Evolutionary conservation across 2,888 invertebrate species (phyloP).

Genomic region (Lepeophtheirus nordmannii): DNA sequence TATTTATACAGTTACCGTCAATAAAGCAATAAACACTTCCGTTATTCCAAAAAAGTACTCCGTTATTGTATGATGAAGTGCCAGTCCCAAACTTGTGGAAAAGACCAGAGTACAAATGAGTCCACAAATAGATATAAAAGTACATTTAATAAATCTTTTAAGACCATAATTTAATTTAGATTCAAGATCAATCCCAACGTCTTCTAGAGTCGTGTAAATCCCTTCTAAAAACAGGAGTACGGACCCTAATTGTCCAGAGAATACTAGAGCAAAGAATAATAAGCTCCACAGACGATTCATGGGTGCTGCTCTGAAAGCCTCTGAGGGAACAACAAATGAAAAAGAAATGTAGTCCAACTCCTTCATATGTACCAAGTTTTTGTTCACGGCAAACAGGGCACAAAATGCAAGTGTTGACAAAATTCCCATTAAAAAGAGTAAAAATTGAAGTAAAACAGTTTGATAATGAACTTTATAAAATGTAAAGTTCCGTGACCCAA

Average conservation of each 20-base stretch:
- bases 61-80: not conserved
- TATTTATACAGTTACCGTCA: not conserved
- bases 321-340: slow-evolving; percentile 1
- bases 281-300: not conserved
- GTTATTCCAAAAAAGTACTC: not conserved
- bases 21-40: not conserved
- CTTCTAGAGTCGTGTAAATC: not conserved
- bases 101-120: slow-evolving; percentile 1
- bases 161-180: not conserved
- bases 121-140: not conserved
- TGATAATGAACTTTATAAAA: not conserved
- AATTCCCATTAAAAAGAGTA: not conserved
- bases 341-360: slow-evolving; percentile 1
- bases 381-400: not conserved
- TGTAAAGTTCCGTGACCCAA: not conserved
- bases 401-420: not conserved
- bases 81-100: not conserved
- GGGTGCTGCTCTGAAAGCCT: not conserved
- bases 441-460: not conserved
- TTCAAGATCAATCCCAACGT: not conserved
- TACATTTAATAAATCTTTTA: not conserved
- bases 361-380: not conserved
- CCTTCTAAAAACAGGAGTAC: not conserved
- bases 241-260: not conserved
- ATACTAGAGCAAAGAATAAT: not conserved